A percentile compares a stretch with the other conserved stretches of the same genome.
Conservation (phyloP, 2,888 invertebrate genomes). For the Pediacus dermestoides region DNA sequence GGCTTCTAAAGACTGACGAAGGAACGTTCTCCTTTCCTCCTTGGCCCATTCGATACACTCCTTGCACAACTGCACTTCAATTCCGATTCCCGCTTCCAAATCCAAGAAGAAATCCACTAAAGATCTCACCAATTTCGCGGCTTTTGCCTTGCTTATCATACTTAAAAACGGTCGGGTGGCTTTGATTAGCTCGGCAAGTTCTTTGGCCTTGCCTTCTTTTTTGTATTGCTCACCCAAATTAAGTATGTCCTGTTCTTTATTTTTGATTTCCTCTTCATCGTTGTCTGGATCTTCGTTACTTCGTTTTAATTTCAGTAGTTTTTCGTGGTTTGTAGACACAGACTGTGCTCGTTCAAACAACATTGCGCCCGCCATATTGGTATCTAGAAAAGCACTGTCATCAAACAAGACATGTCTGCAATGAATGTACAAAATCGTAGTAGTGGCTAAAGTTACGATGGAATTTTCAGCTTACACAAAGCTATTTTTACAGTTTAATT, state of each 20-base stretch:
- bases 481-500: no score
- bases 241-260: constrained; percentile 90
- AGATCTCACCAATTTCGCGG: constrained; percentile 94
- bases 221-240: constrained; percentile 90
- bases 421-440: constrained; percentile 51
- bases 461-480: no score
- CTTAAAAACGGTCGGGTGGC: constrained; percentile 92
- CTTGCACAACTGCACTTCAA: constrained; percentile 87
- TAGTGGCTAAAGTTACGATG: constrained; percentile 39
- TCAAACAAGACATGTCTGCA: constrained; percentile 38
- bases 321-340: constrained; percentile 71
- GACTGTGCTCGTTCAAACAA: constrained; percentile 82
- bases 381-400: constrained; percentile 51
- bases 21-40: constrained; percentile 93
- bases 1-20: constrained; percentile 94
- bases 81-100: constrained; percentile 93
- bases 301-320: constrained; percentile 74
- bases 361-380: constrained; percentile 84
- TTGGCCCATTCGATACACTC: constrained; percentile 99
- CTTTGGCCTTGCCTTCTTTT: constrained; percentile 90
- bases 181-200: constrained; percentile 88
- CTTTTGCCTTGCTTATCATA: constrained; percentile 97
- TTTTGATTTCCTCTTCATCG: constrained; percentile 86
- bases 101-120: constrained; percentile 97
- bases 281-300: constrained; percentile 74